Percentiles rank a stretch among this genome's conserved stretches.
These are phyloP conservation scores for Siniperca knerii DNA, from an alignment of 2,113 vertebrate genomes.

Conservation along the genomic window DNA sequence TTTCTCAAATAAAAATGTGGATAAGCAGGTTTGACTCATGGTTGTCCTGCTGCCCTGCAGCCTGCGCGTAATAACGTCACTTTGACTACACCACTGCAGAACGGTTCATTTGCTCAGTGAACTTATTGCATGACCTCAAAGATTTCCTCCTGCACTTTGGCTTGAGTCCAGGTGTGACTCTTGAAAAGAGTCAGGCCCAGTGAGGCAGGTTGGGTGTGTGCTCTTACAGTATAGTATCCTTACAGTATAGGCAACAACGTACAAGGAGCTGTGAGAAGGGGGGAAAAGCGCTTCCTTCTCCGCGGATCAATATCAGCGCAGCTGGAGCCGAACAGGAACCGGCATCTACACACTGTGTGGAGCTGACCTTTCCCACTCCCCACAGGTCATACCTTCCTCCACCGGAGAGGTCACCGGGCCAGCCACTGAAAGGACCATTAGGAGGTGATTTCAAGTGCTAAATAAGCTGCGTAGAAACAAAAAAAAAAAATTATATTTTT, in stretches of 20 bases:
- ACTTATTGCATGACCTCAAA: conserved; percentile 19
- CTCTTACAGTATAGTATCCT: conserved; percentile 31
- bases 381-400: conserved; percentile 86
- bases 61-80: not conserved
- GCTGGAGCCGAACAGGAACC: conserved; percentile 89
- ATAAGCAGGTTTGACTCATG: not conserved
- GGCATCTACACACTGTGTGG: conserved; percentile 86
- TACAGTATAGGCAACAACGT: conserved; percentile 50
- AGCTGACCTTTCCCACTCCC: conserved; percentile 91
- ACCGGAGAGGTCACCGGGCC: conserved; percentile 83
- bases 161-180: not conserved
- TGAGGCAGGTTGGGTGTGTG: not conserved
- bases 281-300: conserved; percentile 84
- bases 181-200: not conserved
- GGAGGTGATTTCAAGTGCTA: conserved; percentile 25
- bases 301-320: conserved; percentile 91
- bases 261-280: conserved; percentile 51
- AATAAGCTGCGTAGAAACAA: conserved; percentile 24
- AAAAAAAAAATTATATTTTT: not conserved
- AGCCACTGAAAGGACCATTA: conserved; percentile 47
- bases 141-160: conserved; percentile 34
- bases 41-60: not conserved
- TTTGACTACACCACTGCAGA: not conserved
- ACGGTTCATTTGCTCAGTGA: not conserved
- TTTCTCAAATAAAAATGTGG: not conserved